Evolutionary conservation across 2,888 invertebrate genomes (phyloP).

Genomic region (Dolichopus griseipennis): DNA sequence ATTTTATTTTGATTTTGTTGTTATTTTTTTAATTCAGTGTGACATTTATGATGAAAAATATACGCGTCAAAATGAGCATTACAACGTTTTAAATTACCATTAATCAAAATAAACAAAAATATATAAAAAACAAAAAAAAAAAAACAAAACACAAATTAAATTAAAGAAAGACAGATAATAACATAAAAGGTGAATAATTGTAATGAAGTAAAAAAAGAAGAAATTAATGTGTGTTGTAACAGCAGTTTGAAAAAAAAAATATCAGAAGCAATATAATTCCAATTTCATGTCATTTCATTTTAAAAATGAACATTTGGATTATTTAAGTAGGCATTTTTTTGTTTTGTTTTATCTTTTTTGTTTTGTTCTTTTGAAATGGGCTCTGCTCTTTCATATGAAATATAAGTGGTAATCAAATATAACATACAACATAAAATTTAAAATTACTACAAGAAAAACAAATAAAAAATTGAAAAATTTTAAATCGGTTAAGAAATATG

Average conservation of each 20-base stretch:
- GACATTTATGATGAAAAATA: conserved; percentile 6
- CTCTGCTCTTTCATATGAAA: background rate
- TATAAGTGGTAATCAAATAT: background rate
- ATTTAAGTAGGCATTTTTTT: background rate
- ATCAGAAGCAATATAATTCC: conserved; percentile 5
- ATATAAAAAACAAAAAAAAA: background rate
- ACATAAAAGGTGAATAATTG: background rate
- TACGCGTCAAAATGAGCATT: conserved; percentile 4
- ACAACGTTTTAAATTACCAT: conserved; percentile 1
- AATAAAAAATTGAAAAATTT: background rate
- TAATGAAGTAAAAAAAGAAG: background rate
- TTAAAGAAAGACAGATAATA: background rate
- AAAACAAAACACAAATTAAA: background rate
- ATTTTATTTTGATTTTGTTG: no score
- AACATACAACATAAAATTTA: background rate
- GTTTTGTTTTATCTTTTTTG: background rate
- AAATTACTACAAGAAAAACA: background rate
- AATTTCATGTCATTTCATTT: background rate
- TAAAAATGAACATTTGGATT: background rate
- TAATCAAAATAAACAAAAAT: background rate
- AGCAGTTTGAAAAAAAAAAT: background rate
- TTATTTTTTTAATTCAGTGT: background rate
- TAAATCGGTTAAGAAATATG: background rate
- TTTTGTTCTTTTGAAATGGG: no score
- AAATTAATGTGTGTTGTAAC: background rate